Conservation (phyloP, 2,113 vertebrate species). For the Acrocephalus kingi region DNA sequence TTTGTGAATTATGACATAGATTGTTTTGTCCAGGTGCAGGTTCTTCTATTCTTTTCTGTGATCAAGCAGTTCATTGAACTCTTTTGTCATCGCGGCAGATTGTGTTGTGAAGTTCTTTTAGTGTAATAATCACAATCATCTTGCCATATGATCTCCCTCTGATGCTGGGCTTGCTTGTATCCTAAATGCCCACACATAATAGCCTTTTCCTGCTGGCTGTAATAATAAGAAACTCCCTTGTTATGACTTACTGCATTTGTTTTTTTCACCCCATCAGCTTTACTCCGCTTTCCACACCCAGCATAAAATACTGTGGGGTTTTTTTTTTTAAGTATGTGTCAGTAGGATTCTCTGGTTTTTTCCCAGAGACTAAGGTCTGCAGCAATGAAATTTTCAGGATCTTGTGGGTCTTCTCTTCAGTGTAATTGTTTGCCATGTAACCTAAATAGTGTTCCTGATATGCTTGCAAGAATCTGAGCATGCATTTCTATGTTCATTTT, state of each 20-base stretch:
- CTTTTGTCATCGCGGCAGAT: neutral
- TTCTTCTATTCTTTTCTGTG: neutral
- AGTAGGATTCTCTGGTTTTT: neutral
- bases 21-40: neutral
- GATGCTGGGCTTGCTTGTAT: neutral
- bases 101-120: neutral
- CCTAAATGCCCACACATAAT: neutral
- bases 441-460: neutral
- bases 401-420: neutral
- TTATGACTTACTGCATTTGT: neutral
- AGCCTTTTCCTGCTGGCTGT: neutral
- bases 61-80: neutral
- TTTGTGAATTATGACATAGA: neutral
- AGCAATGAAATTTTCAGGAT: neutral
- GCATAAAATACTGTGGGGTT: neutral
- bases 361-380: neutral
- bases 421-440: neutral
- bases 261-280: neutral
- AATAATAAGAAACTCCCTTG: neutral
- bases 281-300: neutral
- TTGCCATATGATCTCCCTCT: neutral
- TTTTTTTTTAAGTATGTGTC: neutral
- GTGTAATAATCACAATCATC: neutral
- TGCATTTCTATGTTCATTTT: neutral
- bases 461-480: neutral